Evolutionary conservation across 92 coral and sea anemone species (phyloP).

Genomic region (Phymanthus crucifer): DNA sequence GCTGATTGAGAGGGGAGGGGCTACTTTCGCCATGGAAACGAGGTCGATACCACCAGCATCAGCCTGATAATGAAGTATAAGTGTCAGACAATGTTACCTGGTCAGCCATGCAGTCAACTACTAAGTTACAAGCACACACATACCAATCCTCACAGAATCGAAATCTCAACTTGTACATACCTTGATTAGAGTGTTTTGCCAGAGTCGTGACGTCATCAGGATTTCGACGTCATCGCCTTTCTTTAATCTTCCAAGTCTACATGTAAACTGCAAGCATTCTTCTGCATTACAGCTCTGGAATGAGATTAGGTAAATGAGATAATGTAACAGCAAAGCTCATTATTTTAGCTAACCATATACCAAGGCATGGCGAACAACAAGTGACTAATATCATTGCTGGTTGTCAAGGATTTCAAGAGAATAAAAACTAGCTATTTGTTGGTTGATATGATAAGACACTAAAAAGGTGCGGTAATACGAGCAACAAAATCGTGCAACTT

Average conservation of each 20-base stretch:
- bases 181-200: constrained; percentile 83
- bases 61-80: constrained; percentile 31
- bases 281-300: constrained; percentile 44
- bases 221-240: constrained; percentile 68
- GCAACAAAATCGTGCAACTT: too few relatives aligned
- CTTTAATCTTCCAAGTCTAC: constrained; percentile 62
- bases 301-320: not conserved
- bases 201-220: constrained; percentile 65
- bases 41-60: constrained; percentile 53
- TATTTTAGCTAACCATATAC: too few relatives aligned
- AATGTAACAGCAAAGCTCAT: too few relatives aligned
- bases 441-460: too few relatives aligned
- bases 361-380: too few relatives aligned
- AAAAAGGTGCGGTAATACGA: too few relatives aligned
- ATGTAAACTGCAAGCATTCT: constrained; percentile 56
- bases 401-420: too few relatives aligned
- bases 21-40: constrained; percentile 53
- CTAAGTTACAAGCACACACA: too few relatives aligned
- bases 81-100: not conserved
- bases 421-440: too few relatives aligned
- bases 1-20: constrained; percentile 52
- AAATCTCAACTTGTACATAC: constrained; percentile 25
- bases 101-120: too few relatives aligned
- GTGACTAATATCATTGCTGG: too few relatives aligned
- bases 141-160: not conserved